phyloP scores from a whole-genome alignment of 2,888 invertebrate genomes.

The Tetrapedia diversipes region DNA sequence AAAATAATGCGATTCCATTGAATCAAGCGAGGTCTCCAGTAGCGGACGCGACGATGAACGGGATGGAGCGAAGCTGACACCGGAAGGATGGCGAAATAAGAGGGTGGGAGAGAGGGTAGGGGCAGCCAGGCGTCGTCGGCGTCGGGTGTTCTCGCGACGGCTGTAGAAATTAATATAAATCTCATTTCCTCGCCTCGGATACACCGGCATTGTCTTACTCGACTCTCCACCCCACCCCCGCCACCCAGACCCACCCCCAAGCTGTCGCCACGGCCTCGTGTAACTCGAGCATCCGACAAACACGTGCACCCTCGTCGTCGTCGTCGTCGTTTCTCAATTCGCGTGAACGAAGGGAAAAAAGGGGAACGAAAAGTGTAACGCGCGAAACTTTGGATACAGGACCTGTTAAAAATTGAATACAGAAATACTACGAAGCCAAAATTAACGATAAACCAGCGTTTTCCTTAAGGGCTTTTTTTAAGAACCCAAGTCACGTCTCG shows the following conservation, averaged over 20 bases:
- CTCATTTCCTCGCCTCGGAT: constrained; percentile 72
- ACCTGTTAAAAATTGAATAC: too few species aligned
- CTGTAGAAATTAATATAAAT: constrained; percentile 79
- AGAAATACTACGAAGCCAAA: too few species aligned
- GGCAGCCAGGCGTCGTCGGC: not conserved
- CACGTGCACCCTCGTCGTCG: constrained; percentile 43
- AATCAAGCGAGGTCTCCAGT: not conserved
- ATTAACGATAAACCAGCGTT: too few species aligned
- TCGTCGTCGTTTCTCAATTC: too few species aligned
- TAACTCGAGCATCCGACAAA: constrained; percentile 66
- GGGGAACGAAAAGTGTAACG: too few species aligned
- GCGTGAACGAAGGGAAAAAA: not conserved
- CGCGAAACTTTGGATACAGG: too few species aligned
- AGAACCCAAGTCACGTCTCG: too few species aligned
- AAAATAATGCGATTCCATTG: too few species aligned
- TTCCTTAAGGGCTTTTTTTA: too few species aligned
- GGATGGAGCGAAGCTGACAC: not conserved
- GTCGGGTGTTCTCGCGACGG: constrained; percentile 61
- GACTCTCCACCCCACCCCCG: constrained; percentile 23
- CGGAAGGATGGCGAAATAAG: not conserved
- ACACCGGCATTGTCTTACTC: constrained; percentile 71
- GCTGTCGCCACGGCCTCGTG: constrained; percentile 61
- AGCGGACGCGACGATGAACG: not conserved
- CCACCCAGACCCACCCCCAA: not conserved
- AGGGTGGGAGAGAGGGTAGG: too few species aligned